Evolutionary conservation across 2,113 vertebrate species (phyloP).

Genomic region (Triplophysa dalaica): DNA sequence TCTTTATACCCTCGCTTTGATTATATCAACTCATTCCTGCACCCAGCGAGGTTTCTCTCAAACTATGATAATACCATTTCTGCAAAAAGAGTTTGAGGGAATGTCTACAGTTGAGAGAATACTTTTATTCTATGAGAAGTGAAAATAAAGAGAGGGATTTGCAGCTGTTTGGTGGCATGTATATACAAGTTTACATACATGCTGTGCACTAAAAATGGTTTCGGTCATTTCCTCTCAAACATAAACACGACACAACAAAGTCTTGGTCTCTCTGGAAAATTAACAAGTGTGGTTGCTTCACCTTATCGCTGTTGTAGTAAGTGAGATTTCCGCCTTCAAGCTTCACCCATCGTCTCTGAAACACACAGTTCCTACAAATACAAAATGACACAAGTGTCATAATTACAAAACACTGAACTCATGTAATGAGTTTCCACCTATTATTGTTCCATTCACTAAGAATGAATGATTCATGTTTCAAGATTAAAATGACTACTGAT

Average conservation of each 20-base stretch:
- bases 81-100: slow-evolving; percentile 16
- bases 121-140: slow-evolving; percentile 6
- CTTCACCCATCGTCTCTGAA: slow-evolving; percentile 94
- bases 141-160: slow-evolving; percentile 10
- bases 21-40: slow-evolving; percentile 13
- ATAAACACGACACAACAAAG: not conserved
- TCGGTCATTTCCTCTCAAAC: not conserved
- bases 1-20: not conserved
- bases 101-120: not conserved
- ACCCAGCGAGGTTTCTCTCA: not conserved
- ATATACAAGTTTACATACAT: slow-evolving; percentile 8
- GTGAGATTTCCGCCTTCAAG: slow-evolving; percentile 87
- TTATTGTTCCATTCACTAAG: not conserved
- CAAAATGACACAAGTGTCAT: slow-evolving; percentile 2
- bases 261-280: not conserved
- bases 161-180: not conserved
- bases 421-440: not conserved
- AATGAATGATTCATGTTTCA: not conserved
- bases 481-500: not conserved
- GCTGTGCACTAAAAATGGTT: not conserved
- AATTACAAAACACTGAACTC: not conserved
- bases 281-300: not conserved
- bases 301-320: slow-evolving; percentile 95
- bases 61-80: slow-evolving; percentile 16
- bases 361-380: slow-evolving; percentile 82